Evolutionary conservation across 2,888 invertebrate genomes (phyloP).

Genomic region (Harmothoe impar): DNA sequence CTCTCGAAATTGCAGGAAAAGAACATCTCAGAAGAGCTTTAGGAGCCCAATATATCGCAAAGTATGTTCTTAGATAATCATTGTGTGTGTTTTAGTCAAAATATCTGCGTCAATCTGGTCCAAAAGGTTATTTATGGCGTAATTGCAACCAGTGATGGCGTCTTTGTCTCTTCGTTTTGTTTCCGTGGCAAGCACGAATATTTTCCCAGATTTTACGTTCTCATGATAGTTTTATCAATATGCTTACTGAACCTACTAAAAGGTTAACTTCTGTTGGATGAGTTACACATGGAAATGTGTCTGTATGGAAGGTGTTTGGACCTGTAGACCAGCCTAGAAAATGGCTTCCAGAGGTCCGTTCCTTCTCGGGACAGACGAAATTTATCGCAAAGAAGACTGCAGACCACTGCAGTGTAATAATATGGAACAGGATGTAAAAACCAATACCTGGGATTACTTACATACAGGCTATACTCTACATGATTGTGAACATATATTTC

Average conservation of each 20-base stretch:
- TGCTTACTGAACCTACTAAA: neutral
- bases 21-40: constrained; percentile 27
- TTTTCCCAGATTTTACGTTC: constrained; percentile 45
- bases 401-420: no score
- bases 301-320: neutral
- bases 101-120: neutral
- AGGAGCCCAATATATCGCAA: constrained; percentile 57
- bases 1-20: constrained; percentile 42
- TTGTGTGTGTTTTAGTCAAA: neutral
- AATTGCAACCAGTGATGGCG: constrained; percentile 52
- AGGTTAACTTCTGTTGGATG: neutral
- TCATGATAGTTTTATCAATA: neutral
- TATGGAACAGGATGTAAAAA: no score
- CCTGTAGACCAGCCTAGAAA: neutral
- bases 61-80: constrained; percentile 2
- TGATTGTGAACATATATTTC: no score
- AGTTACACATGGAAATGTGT: neutral
- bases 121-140: constrained; percentile 33
- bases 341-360: constrained; percentile 16
- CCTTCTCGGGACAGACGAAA: constrained; percentile 52
- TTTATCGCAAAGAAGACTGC: constrained; percentile 19
- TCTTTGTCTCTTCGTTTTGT: constrained; percentile 53
- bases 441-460: no score
- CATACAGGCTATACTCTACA: no score
- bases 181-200: constrained; percentile 22